Base-by-base conservation (phyloP, 1,140 invertebrate species). In the Drosophila sturtevanti region DNA sequence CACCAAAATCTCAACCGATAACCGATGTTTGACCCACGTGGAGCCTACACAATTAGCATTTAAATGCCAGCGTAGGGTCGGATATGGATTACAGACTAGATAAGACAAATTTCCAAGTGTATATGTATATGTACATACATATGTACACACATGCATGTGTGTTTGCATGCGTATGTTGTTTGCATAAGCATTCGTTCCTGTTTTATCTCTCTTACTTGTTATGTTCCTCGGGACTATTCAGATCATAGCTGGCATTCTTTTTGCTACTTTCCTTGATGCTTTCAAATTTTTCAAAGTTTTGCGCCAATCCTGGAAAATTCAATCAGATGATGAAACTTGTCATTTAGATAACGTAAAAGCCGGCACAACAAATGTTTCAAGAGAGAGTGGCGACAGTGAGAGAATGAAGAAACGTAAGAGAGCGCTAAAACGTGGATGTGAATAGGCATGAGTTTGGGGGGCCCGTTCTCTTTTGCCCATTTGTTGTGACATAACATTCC, bases 261-360 rank as follows among this genome's bases (percentile, higher is more conserved):
- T 76, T 79, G 37, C 75, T 72, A 62, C 89, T 90, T 58, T 91
- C 89, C 65, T 90, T 90, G 60, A 92, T 92, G 56, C 79, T 91
- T 59, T 91, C 91, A 21, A 92, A 85, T 61, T 92, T 92, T 68
- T 93, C 92, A 77, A 92, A 92, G 75, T 92, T 93, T 85, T 93
- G 92, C 37, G 92, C 68, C 60, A 93, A 76, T 73, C 93, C 93
- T 93, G 72, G 31, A 61, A 22, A 10, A 16, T 10, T 6, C 3
- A 7, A 34, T 60, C 35, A 52, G 11, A 68, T 72, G 21, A 64
- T 64, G 51, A 22, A 68, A 60, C 75, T 68, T 72, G 70, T 77
- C 74, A 74, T 67, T 70, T 54, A 37, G 55, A 72, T 62, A 71
- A 79, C 77, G 79, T 51, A 78, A 86, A 89, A 67, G 77, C 77